Conservation (phyloP, 2,797 vertebrate species). For the Sarcophilus harrisii region DNA sequence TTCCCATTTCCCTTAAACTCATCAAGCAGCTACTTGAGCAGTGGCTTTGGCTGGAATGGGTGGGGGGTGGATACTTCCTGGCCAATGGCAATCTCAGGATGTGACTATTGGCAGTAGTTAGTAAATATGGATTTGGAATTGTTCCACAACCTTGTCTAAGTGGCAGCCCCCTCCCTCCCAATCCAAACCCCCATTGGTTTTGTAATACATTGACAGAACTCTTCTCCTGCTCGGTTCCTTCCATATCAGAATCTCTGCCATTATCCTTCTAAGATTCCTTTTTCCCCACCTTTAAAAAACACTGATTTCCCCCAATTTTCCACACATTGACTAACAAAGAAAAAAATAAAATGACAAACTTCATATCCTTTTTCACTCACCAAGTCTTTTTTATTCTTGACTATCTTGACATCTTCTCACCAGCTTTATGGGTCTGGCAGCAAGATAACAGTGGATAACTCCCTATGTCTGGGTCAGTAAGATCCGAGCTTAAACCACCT, state of each 20-base stretch:
- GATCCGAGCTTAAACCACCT: neutral
- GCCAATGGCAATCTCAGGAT: conserved; percentile 67
- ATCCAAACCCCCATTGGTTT: conserved; percentile 8
- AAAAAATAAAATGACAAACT: too few species aligned
- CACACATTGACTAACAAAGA: too few species aligned
- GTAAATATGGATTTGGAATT: conserved; percentile 59
- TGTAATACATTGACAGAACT: neutral
- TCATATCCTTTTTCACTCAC: neutral
- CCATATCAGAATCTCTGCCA: neutral
- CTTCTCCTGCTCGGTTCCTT: conserved; percentile 1
- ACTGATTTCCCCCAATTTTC: neutral
- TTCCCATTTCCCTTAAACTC: conserved; percentile 79
- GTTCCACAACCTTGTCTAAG: conserved; percentile 52
- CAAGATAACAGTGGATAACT: neutral
- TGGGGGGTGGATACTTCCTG: neutral
- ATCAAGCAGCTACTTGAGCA: conserved; percentile 68
- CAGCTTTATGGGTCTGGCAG: neutral
- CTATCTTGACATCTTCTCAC: neutral
- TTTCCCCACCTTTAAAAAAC: conserved; percentile 12
- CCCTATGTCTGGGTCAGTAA: neutral
- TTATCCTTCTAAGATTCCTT: neutral
- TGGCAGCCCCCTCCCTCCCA: conserved; percentile 29
- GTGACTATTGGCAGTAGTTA: conserved; percentile 75
- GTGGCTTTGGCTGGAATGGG: conserved; percentile 58
- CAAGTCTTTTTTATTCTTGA: neutral